Conservation (phyloP, 2,888 invertebrate species). For the Spatulosminthurus flaviceps region DNA sequence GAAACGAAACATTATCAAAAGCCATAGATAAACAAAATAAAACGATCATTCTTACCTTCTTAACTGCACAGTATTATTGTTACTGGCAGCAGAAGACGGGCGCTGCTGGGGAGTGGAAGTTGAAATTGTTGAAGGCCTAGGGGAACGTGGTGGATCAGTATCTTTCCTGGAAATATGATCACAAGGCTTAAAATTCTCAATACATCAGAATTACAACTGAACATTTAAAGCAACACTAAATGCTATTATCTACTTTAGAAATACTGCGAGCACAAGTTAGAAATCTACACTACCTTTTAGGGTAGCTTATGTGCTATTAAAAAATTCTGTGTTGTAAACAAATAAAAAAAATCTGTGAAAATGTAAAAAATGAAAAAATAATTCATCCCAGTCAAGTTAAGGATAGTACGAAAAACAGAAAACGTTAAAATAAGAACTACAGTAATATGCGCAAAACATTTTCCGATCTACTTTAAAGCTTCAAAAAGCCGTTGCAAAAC, state of each 20-base stretch:
- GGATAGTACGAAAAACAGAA: too few relatives aligned
- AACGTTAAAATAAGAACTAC: too few relatives aligned
- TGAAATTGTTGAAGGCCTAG: slow-evolving; percentile 54
- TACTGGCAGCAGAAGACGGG: slow-evolving; percentile 29
- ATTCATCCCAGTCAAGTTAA: too few relatives aligned
- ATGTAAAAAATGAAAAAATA: too few relatives aligned
- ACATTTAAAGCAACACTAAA: background rate
- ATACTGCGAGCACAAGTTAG: background rate
- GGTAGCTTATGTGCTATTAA: too few relatives aligned
- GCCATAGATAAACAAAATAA: background rate
- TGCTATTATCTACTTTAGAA: background rate
- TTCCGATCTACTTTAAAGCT: background rate
- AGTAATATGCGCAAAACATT: too few relatives aligned
- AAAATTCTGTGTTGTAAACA: too few relatives aligned
- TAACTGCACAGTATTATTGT: slow-evolving; percentile 50
- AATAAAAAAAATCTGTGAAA: too few relatives aligned
- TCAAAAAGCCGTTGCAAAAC: background rate
- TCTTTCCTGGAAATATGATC: slow-evolving; percentile 51
- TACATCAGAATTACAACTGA: background rate
- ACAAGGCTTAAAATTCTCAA: background rate
- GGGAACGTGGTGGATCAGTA: slow-evolving; percentile 47
- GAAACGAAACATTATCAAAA: too few relatives aligned
- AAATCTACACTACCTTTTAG: too few relatives aligned
- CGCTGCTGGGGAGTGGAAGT: slow-evolving; percentile 50
- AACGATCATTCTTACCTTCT: slow-evolving; percentile 52